Evolutionary conservation across 2,113 vertebrate genomes (phyloP).

Genomic region (Heteronetta atricapilla): DNA sequence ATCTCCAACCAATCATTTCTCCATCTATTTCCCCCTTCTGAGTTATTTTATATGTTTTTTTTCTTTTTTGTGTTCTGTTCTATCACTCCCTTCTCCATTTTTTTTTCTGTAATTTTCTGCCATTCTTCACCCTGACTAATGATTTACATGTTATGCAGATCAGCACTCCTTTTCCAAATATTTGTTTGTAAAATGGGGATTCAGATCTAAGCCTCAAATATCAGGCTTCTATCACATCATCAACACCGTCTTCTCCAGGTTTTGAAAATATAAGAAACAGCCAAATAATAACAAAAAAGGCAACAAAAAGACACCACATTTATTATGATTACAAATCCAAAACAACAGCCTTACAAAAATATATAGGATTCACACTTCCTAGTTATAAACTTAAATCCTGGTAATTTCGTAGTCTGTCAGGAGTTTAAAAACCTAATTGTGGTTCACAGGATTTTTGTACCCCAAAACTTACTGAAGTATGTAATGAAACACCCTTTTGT

Average conservation of each 20-base stretch:
- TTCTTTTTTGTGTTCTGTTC: not conserved
- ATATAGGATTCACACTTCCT: not conserved
- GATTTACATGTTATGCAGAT: not conserved
- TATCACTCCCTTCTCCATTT: not conserved
- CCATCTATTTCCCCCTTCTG: not conserved
- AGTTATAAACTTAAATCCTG: not conserved
- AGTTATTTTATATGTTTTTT: not conserved
- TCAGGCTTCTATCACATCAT: not conserved
- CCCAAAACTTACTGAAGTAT: not conserved
- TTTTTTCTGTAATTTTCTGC: not conserved
- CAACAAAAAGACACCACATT: not conserved
- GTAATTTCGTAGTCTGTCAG: not conserved
- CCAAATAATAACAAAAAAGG: not conserved
- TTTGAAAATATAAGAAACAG: conserved; percentile 2
- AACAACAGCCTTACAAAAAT: not conserved
- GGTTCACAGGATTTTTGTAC: not conserved
- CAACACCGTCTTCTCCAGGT: not conserved
- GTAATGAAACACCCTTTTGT: not conserved
- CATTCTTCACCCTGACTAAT: not conserved
- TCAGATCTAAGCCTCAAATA: not conserved
- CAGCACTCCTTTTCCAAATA: not conserved
- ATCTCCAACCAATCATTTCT: not conserved
- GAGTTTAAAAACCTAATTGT: not conserved
- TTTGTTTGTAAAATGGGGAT: not conserved
- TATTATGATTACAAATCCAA: not conserved